Percentiles rank a stretch among this genome's conserved stretches.
Evolutionary conservation across 2,888 invertebrate species (phyloP).

Genomic region (Cryptocheilus praepositus): DNA sequence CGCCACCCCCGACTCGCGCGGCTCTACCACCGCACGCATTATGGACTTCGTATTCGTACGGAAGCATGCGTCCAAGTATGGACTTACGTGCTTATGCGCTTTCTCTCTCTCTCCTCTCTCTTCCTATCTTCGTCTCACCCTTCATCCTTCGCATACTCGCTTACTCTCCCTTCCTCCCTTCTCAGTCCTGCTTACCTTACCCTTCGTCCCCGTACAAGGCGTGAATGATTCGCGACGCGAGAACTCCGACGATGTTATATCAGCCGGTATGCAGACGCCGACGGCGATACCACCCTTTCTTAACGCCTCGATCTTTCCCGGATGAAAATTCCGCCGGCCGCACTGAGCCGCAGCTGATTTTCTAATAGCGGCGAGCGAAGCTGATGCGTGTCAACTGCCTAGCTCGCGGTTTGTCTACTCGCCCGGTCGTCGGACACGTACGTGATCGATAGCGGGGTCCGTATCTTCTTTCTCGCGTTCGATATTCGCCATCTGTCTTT

Average conservation of each 20-base stretch:
- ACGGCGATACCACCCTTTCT: conserved; percentile 21
- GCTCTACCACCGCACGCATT: conserved; percentile 51
- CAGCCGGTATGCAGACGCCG: conserved; percentile 58
- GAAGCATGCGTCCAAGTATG: conserved; percentile 65
- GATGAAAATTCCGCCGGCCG: too few relatives aligned
- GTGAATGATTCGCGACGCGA: conserved; percentile 67
- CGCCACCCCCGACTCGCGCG: conserved; percentile 19
- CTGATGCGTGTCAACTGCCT: too few relatives aligned
- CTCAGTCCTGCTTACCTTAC: neutral
- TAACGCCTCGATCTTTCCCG: conserved; percentile 12
- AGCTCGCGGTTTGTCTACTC: too few relatives aligned
- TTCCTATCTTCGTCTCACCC: too few relatives aligned
- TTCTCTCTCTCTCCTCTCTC: conserved; percentile 16
- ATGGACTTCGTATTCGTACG: conserved; percentile 60
- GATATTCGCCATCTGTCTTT: neutral
- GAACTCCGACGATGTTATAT: conserved; percentile 47
- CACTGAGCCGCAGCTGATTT: too few relatives aligned
- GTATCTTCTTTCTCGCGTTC: too few relatives aligned
- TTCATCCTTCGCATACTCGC: neutral
- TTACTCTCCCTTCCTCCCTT: neutral
- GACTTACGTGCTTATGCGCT: conserved; percentile 65
- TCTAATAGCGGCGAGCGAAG: neutral
- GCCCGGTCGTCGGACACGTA: neutral
- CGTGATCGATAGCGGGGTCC: too few relatives aligned
- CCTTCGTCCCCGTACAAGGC: conserved; percentile 40